phyloP scores from a whole-genome alignment of 2,888 invertebrate genomes.

The Cancer borealis region DNA sequence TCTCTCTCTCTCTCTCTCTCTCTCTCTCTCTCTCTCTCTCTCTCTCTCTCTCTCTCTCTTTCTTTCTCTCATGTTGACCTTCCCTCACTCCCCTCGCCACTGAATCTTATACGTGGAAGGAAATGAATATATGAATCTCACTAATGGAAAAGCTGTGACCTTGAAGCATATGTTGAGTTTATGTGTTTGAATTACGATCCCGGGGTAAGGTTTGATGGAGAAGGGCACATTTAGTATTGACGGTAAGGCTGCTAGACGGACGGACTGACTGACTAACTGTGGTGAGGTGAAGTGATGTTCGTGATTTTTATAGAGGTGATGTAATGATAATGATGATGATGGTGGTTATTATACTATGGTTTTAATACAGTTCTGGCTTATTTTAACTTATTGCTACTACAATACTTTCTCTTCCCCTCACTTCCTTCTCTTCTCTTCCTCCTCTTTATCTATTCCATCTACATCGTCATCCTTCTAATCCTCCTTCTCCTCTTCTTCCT shows the following conservation, averaged over 20 bases:
- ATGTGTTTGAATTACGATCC: not conserved
- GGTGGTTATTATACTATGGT: not conserved
- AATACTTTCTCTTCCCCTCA: not conserved
- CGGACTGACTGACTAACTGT: not conserved
- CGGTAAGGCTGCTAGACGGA: not conserved
- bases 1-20: conserved; percentile 16
- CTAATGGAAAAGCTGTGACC: not conserved
- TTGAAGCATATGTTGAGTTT: not conserved
- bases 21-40: not conserved
- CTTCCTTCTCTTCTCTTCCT: not conserved
- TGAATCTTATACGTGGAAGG: not conserved
- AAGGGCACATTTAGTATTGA: not conserved
- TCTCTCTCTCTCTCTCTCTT: not conserved
- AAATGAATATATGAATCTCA: conserved; percentile 12
- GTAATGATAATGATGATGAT: not conserved
- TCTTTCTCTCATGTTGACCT: conserved; percentile 24
- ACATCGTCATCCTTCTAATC: not conserved
- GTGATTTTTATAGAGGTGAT: too few relatives aligned
- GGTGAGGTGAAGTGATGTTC: not conserved
- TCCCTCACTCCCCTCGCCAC: not conserved
- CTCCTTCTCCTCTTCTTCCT: not conserved
- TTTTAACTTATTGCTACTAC: not conserved
- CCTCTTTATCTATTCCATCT: not conserved
- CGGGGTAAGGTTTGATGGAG: conserved; percentile 21
- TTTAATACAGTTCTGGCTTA: not conserved